Conservation (phyloP, 2,113 vertebrate genomes). For the Dendropsophus ebraccatus region DNA sequence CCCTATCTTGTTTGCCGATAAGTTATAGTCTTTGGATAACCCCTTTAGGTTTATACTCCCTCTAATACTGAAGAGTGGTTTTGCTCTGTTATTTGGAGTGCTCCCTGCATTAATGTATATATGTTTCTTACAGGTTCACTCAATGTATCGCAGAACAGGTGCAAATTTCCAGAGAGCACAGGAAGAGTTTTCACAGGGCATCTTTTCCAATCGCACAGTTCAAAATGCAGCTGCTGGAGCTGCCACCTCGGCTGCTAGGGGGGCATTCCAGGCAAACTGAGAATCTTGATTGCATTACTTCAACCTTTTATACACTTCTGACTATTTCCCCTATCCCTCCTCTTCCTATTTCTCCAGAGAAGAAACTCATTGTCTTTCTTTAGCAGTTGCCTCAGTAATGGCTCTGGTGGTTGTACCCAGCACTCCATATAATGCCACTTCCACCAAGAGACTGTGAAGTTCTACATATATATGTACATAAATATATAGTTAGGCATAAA, state of each 20-base stretch:
- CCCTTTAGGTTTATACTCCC: too few species aligned
- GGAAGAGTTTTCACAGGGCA: slow-evolving; percentile 90
- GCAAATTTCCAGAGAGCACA: slow-evolving; percentile 95
- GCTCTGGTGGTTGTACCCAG: slow-evolving; percentile 13
- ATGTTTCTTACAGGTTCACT: slow-evolving; percentile 81
- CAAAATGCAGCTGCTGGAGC: slow-evolving; percentile 79
- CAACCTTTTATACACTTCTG: neutral
- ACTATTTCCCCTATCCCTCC: neutral
- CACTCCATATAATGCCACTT: slow-evolving; percentile 40
- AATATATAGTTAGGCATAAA: slow-evolving; percentile 28
- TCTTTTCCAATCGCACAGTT: slow-evolving; percentile 84
- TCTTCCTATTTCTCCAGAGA: neutral
- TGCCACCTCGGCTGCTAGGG: slow-evolving; percentile 80
- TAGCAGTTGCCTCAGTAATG: neutral
- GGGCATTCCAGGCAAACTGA: slow-evolving; percentile 79
- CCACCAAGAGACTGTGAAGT: slow-evolving; percentile 41
- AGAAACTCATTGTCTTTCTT: slow-evolving; percentile 7
- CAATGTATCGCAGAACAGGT: slow-evolving; percentile 87
- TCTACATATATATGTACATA: slow-evolving; percentile 45
- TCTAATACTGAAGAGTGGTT: too few species aligned
- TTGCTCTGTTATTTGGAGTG: too few species aligned
- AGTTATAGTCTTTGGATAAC: too few species aligned
- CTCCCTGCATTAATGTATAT: neutral
- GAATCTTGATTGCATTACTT: neutral
- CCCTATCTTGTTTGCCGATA: too few species aligned